Evolutionary conservation across 2,113 vertebrate genomes (phyloP), one percentile per base, ranked within the genome.

Genomic region (Pongo pygmaeus): DNA sequence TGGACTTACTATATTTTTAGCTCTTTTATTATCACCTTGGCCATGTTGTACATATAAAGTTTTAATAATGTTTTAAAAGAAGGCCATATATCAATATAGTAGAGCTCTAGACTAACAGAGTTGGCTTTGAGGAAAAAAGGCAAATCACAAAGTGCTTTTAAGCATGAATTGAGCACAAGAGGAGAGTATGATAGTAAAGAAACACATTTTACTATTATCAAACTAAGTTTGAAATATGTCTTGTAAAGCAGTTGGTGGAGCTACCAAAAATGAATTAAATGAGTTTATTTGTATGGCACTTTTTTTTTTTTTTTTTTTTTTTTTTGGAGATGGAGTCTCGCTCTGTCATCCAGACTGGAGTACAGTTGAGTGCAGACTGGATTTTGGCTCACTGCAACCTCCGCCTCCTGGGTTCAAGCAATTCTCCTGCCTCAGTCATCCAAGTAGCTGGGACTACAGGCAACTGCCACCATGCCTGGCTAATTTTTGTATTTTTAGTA

Each of bases 11-110:
- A n/a, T 6, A 93, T 57, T 81, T 93, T 89, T 81, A 96, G n/a
- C 84, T 93, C 30, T 77, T 84, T 94, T 72, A 88, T 83, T 70
- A 94, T 40, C 87, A 35, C 38, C 25, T 94, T 87, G 35, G 10
- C 27, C 64, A n/a, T 59, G 55, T 50, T 94, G 9, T 72, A 18
- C 84, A 74, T 61, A 85, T 50, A 27, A 92, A 84, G 25, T 78
- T 88, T 50, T 74, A 52, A 23, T 38, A 23, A 35, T 77, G 4
- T 74, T 92, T 94, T 84, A 80, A 85, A 90, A 57, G 85, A 79
- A 72, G 64, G 38, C 79, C 59, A 91, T 64, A 88, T 72, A 84
- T 70, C 93, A 6, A 91, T 50, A 89, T 77, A 84, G 6, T 92
- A 6, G 18, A 67, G 38, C 16, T 81, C 48, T 80, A 96, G 89